A percentile compares a stretch with the other conserved stretches of the same genome.
phyloP scores from a whole-genome alignment of 1,140 invertebrate genomes.

The Physella acuta region DNA sequence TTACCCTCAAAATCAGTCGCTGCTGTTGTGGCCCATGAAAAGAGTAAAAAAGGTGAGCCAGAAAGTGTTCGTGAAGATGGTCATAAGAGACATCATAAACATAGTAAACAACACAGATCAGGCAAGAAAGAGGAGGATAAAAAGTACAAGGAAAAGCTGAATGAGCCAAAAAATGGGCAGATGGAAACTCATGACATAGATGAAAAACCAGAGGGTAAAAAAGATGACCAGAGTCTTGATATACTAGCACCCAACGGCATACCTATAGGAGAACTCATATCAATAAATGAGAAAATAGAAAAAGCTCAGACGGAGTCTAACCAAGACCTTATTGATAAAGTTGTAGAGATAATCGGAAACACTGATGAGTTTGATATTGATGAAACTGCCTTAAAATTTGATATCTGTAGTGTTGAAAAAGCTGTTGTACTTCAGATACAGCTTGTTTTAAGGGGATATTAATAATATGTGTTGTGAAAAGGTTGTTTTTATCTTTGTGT shows the following conservation, averaged over 20 bases:
- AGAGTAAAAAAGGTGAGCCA: background rate
- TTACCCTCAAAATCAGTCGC: background rate
- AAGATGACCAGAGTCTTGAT: background rate
- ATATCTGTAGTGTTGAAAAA: slow-evolving; percentile 23
- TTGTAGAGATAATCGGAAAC: slow-evolving; percentile 11
- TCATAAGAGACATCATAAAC: background rate
- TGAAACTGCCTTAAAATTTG: slow-evolving; percentile 14
- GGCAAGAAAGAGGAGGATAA: background rate
- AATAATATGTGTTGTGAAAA: too few relatives aligned
- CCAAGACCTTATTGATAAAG: slow-evolving; percentile 5
- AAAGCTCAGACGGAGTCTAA: slow-evolving; percentile 10
- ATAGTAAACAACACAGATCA: background rate
- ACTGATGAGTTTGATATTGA: slow-evolving; percentile 18
- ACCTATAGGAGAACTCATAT: slow-evolving; percentile 9
- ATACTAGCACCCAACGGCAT: slow-evolving; percentile 22
- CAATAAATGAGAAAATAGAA: slow-evolving; percentile 25
- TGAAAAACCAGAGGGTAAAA: background rate
- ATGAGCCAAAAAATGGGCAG: background rate
- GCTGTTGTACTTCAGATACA: slow-evolving; percentile 18
- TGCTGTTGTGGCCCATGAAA: too few relatives aligned
- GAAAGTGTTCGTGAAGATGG: background rate
- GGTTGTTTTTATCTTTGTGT: too few relatives aligned
- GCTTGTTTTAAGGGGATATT: background rate
- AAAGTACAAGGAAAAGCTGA: background rate
- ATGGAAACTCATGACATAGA: too few relatives aligned